Evolutionary conservation across 2,888 invertebrate genomes (phyloP).

Genomic region (Hyposoter dolosus): DNA sequence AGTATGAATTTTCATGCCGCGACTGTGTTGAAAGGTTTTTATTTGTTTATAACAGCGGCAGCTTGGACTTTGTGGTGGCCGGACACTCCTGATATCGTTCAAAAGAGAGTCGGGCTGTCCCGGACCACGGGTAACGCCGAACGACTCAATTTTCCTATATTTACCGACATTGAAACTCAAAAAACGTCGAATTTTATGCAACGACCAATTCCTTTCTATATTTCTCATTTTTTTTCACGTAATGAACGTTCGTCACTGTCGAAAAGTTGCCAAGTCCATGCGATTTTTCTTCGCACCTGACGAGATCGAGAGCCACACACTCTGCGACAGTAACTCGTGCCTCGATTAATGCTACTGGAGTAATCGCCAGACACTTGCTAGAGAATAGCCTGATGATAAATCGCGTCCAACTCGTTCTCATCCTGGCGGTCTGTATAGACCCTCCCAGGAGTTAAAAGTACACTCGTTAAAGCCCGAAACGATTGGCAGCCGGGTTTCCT

Average conservation of each 20-base stretch:
- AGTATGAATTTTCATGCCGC: background rate
- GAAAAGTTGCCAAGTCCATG: no score
- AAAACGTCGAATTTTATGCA: no score
- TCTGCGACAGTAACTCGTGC: background rate
- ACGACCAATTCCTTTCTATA: no score
- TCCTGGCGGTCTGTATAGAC: constrained; percentile 16
- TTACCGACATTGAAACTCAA: no score
- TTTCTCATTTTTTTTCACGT: no score
- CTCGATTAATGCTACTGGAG: background rate
- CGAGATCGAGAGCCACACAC: no score
- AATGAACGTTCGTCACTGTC: no score
- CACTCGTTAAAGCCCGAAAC: constrained; percentile 51
- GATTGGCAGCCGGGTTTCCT: constrained; percentile 45
- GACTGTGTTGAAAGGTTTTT: background rate
- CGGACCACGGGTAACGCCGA: no score
- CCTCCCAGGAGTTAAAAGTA: constrained; percentile 49
- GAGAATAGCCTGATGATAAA: background rate
- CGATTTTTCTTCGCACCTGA: no score
- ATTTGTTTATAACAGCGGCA: background rate
- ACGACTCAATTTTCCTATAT: no score
- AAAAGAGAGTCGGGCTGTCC: background rate
- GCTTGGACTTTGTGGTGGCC: background rate
- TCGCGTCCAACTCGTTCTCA: background rate
- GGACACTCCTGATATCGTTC: background rate
- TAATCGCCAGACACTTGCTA: background rate